Evolutionary conservation across 2,888 invertebrate species (phyloP).

Genomic region (Amblyjoppa fuscipennis): DNA sequence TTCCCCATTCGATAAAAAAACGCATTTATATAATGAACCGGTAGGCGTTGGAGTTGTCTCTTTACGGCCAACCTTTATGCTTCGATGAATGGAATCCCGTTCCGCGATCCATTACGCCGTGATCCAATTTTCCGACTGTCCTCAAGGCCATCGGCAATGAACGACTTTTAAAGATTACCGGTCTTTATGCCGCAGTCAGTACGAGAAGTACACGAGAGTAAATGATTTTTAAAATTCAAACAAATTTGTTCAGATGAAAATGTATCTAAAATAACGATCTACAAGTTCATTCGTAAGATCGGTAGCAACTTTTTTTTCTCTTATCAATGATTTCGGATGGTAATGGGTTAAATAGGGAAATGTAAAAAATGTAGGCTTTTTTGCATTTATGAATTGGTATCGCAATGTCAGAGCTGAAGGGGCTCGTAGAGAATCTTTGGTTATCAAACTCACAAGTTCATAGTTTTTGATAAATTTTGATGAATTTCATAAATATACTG

Average conservation of each 20-base stretch:
- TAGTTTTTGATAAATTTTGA: neutral
- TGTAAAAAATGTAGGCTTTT: neutral
- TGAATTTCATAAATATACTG: neutral
- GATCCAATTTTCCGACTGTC: constrained; percentile 40
- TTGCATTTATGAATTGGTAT: constrained; percentile 3
- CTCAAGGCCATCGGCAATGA: constrained; percentile 46
- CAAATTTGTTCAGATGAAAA: constrained; percentile 2
- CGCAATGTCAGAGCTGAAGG: neutral
- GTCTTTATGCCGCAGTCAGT: neutral
- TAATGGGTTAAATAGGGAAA: neutral
- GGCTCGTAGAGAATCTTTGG: neutral
- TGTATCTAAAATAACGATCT: neutral
- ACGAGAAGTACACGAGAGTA: neutral
- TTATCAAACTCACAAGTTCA: neutral
- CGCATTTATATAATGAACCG: constrained; percentile 12
- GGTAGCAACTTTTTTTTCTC: neutral
- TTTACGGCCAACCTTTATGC: constrained; percentile 58
- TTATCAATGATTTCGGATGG: neutral
- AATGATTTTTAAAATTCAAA: constrained; percentile 10
- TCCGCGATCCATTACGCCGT: constrained; percentile 30
- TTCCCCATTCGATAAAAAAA: constrained; percentile 30
- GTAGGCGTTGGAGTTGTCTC: constrained; percentile 55
- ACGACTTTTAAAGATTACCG: constrained; percentile 24
- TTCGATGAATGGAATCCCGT: constrained; percentile 63
- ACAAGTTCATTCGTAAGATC: neutral